Base-by-base conservation (phyloP, 1,140 invertebrate genomes). In the Zaprionus lachaisei region DNA sequence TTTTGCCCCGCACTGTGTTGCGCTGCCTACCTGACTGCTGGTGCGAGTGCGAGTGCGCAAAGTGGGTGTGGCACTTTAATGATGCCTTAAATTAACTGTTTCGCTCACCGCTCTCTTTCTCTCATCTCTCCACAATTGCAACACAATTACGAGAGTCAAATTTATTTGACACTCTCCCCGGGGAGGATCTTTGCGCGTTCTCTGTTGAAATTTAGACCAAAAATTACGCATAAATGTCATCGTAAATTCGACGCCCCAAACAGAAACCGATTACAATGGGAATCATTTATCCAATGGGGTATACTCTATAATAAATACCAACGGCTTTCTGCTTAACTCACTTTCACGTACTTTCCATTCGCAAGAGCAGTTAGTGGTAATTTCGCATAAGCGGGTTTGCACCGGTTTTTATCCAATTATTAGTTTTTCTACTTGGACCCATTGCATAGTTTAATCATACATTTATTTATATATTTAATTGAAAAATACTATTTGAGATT, bases 181-280 rank as follows among this genome's bases (percentile, higher is more conserved):
- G 81, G 85, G 75, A 69, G 26, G 64, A 22, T 6, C 80, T 89
- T 86, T 79, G 24, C 44, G 17, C 57, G 37, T 17, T 26, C 20
- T 31, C 20, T n/a, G 4, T 14, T 89, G 60, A 84, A 89, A 90
- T 76, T 74, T 44, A 49, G 71, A 71, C 79, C 82, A 82, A 70
- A 80, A 85, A 74, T 85, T 64, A 72, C 56, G 86, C 81, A 89
- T 90, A 89, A 89, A 89, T 70, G 85, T 89, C 85, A 82, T 89
- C 85, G 77, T 89, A 89, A 89, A 89, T 89, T 84, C 63, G 20
- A 51, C 22, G 65, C 28, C 78, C 81, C 72, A 44, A 63, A 67
- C 38, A 49, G 34, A 57, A 72, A 81, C 65, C 22, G 49, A 15
- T 56, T 47, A 17, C 15, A n/a, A 41, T 41, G 5, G 38, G 38